Conservation (phyloP, 2,113 vertebrate species). For the Tachycineta bicolor region DNA sequence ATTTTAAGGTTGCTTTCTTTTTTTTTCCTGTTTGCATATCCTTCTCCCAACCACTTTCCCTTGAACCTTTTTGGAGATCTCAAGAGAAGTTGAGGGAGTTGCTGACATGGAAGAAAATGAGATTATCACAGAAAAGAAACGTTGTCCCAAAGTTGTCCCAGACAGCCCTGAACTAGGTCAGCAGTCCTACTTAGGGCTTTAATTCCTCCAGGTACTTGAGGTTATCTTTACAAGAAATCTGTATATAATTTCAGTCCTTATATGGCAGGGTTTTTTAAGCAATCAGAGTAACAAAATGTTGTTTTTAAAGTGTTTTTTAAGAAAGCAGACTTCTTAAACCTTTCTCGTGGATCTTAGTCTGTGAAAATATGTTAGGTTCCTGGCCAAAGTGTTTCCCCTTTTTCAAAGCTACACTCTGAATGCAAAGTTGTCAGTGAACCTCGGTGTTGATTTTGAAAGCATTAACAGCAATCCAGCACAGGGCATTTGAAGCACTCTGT, state of each 20-base stretch:
- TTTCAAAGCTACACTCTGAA: background rate
- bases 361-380: constrained; percentile 17
- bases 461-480: background rate
- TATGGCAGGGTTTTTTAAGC: background rate
- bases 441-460: constrained; percentile 5
- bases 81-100: background rate
- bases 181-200: background rate
- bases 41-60: background rate
- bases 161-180: background rate
- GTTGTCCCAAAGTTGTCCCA: background rate
- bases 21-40: background rate
- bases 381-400: background rate
- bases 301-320: background rate
- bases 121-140: background rate
- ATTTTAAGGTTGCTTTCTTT: background rate
- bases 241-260: background rate
- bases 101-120: background rate
- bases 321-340: background rate
- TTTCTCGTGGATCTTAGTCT: background rate
- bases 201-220: background rate
- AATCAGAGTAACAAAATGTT: background rate
- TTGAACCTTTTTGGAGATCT: background rate
- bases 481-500: background rate
- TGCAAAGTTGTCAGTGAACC: background rate
- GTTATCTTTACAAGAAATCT: background rate